Percentiles rank a stretch among this genome's conserved stretches.
Conservation (phyloP, 2,113 vertebrate genomes). For the Cyprinus carpio region DNA sequence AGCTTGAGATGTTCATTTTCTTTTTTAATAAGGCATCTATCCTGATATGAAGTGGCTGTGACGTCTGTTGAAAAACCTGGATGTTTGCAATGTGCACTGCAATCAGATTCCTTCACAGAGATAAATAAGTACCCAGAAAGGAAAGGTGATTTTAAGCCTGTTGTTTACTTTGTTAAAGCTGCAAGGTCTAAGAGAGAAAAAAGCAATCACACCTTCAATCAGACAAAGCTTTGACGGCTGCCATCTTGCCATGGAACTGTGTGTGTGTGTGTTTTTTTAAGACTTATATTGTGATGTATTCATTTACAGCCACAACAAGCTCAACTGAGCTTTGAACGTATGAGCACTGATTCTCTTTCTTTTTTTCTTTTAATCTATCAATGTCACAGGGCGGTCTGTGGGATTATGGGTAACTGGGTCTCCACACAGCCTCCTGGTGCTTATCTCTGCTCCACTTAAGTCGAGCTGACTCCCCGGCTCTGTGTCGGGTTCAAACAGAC, state of each 20-base stretch:
- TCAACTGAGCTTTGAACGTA: slow-evolving; percentile 46
- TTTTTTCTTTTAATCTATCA: slow-evolving; percentile 70
- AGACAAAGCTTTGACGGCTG: slow-evolving; percentile 30
- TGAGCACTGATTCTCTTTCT: slow-evolving; percentile 43
- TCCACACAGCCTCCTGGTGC: slow-evolving; percentile 55
- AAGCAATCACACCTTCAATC: slow-evolving; percentile 30
- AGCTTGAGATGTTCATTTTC: neutral
- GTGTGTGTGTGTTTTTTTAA: slow-evolving; percentile 31
- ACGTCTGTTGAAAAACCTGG: neutral
- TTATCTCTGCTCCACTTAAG: slow-evolving; percentile 66
- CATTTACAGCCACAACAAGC: slow-evolving; percentile 46
- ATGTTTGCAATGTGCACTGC: slow-evolving; percentile 17
- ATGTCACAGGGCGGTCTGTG: slow-evolving; percentile 65
- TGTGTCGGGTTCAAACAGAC: slow-evolving; percentile 41
- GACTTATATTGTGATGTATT: slow-evolving; percentile 51
- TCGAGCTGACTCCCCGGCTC: slow-evolving; percentile 53
- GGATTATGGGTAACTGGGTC: slow-evolving; percentile 66
- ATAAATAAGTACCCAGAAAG: slow-evolving; percentile 35
- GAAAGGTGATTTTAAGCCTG: slow-evolving; percentile 17
- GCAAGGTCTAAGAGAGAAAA: slow-evolving; percentile 29
- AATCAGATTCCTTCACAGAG: slow-evolving; percentile 45
- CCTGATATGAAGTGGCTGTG: neutral
- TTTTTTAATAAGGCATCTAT: slow-evolving; percentile 14
- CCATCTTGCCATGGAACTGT: slow-evolving; percentile 51
- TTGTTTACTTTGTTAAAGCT: slow-evolving; percentile 53